Evolutionary conservation across 2,113 vertebrate genomes (phyloP).

Genomic region (Menura novaehollandiae): DNA sequence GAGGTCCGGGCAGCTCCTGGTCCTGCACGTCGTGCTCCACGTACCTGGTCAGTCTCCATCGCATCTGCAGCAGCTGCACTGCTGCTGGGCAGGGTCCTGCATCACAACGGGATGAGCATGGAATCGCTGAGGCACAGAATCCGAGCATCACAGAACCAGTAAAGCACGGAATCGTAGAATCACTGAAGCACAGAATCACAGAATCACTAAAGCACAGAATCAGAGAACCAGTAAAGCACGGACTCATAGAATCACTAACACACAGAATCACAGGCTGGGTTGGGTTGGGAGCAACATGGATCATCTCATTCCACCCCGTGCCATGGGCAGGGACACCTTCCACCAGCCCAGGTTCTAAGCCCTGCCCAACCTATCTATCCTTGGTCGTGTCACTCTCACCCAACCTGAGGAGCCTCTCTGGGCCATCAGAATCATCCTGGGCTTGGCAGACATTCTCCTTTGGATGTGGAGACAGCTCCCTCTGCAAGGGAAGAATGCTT

Average conservation of each 20-base stretch:
- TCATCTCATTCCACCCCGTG: no score
- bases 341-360: not conserved
- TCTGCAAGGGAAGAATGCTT: not conserved
- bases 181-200: no score
- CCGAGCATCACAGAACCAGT: no score
- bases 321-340: not conserved
- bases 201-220: no score
- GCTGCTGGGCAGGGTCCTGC: not conserved
- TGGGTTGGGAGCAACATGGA: not conserved
- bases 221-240: no score
- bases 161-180: no score
- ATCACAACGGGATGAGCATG: no score
- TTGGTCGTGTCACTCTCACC: not conserved
- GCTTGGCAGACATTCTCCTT: not conserved
- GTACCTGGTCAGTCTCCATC: not conserved
- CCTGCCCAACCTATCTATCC: fast-evolving
- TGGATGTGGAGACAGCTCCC: not conserved
- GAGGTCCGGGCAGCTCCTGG: not conserved
- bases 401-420: not conserved
- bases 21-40: no score
- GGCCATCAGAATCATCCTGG: not conserved
- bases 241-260: no score
- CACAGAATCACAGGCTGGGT: not conserved
- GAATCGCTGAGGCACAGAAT: fast-evolving
- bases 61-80: not conserved